Evolutionary conservation across 2,797 vertebrate species (phyloP), one percentile per base, ranked within the genome.

Genomic region (Myotis myotis): DNA sequence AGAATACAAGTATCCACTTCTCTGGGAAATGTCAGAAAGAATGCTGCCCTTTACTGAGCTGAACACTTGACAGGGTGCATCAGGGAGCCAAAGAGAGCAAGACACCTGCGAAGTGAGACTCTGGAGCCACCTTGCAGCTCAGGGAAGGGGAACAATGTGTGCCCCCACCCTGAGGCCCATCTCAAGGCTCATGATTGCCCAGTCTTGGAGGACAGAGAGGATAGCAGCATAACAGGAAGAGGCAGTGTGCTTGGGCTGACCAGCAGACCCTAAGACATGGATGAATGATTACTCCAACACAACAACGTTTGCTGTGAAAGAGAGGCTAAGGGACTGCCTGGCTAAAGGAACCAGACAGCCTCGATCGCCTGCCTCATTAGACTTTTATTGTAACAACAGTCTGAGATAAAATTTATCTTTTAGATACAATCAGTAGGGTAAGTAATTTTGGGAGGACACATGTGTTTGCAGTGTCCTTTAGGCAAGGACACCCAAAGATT

Each of bases 1-100:
- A 89, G 82, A 94, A 93, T 86, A 87, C 93, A 89, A 96, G 70
- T 72, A 91, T 89, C 82, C 70, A 91, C 93, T 84, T 95, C 91
- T 95, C 87, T 97, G 95, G 62, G 89, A 97, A 96, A 95, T 89
- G 95, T 96, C 96, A 95, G 38, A 89, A 91, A 95, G 89, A 87
- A 96, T 3, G 44, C 76, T 93, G 83, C 95, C 83, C 92, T 96
- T 96, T 94, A 66, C 91, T 0, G 23, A 64, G 62, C 62, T n/a
- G 51, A 93, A 91, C n/a, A 68, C n/a, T 89, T 30, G 19, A 53
- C 68, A 78, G 74, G 87, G 86, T 33, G 30, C 1, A 19, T 57
- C 36, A 33, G 78, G 64, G 57, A 86, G 62, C 22, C 0, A 0
- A 55, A 64, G 70, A 68, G 44, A 36, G 41, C 5, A 8, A 76